phyloP scores from a whole-genome alignment of 2,888 invertebrate species.

The Eristalinus sepulchralis region DNA sequence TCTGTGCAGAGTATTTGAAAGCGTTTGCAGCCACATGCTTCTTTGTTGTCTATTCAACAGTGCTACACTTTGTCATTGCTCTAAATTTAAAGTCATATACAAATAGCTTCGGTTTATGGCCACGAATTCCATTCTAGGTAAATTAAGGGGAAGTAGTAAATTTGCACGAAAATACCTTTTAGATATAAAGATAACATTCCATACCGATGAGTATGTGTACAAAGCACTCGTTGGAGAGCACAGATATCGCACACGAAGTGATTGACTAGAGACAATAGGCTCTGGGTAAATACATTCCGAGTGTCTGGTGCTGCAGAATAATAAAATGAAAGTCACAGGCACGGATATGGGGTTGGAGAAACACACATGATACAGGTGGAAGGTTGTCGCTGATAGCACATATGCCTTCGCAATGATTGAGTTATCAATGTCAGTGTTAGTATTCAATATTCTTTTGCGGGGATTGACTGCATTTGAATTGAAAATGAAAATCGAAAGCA shows the following conservation, averaged over 20 bases:
- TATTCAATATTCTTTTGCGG: slow-evolving; percentile 12
- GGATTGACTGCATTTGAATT: neutral
- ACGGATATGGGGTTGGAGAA: neutral
- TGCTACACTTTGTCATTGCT: neutral
- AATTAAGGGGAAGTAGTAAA: slow-evolving; percentile 21
- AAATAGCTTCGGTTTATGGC: neutral
- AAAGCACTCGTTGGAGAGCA: slow-evolving; percentile 25
- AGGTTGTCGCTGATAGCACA: neutral
- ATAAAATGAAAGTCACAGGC: slow-evolving; percentile 2
- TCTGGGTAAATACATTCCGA: slow-evolving; percentile 39
- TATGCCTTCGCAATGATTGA: slow-evolving; percentile 25
- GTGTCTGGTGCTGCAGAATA: slow-evolving; percentile 39
- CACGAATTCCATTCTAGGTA: slow-evolving; percentile 1
- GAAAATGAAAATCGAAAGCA: neutral
- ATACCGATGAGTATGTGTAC: slow-evolving; percentile 40
- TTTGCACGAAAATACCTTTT: slow-evolving; percentile 44
- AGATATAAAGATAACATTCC: slow-evolving; percentile 64
- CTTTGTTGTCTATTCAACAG: neutral
- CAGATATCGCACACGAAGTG: slow-evolving; percentile 36
- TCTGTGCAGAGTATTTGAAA: neutral
- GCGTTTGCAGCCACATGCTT: neutral
- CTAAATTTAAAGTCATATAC: neutral
- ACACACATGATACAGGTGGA: neutral
- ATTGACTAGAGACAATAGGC: slow-evolving; percentile 56
- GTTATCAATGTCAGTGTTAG: slow-evolving; percentile 46